Conservation (phyloP, 2,113 vertebrate species). For the Mystacornis crossleyi region DNA sequence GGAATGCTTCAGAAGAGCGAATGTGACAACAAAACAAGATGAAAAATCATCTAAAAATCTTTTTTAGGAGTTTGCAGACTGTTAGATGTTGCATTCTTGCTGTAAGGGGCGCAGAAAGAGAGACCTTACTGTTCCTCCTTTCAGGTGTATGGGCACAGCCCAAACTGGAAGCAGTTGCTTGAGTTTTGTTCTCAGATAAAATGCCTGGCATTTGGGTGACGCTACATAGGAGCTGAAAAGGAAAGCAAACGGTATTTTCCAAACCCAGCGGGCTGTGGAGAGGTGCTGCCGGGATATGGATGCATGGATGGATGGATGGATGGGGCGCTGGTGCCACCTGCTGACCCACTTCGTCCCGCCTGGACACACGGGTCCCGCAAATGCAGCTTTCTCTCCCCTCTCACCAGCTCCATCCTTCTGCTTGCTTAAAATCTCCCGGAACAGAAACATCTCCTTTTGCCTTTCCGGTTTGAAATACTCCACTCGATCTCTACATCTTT, state of each 20-base stretch:
- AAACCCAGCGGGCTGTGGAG: background rate
- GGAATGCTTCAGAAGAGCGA: fast-evolving
- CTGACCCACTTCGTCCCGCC: background rate
- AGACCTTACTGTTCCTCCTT: background rate
- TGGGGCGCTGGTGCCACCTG: slow-evolving; percentile 30
- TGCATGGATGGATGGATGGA: background rate
- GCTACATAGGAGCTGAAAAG: fast-evolving
- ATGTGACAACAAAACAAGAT: background rate
- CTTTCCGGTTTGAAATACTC: background rate
- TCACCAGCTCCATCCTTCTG: background rate
- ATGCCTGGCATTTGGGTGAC: background rate
- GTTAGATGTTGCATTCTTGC: background rate
- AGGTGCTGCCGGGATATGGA: too few species aligned
- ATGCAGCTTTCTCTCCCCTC: fast-evolving
- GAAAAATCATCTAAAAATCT: background rate
- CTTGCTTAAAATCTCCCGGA: background rate
- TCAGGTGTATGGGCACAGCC: fast-evolving
- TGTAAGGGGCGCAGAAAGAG: background rate
- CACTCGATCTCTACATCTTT: fast-evolving
- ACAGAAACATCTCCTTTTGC: too few species aligned
- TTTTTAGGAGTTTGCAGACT: background rate
- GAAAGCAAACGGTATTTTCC: background rate
- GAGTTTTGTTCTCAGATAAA: background rate
- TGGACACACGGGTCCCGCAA: background rate
- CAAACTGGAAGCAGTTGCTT: fast-evolving